A percentile compares a stretch with the other conserved stretches of the same genome.
Evolutionary conservation across 2,888 invertebrate species (phyloP).

Genomic region (Drosophila melanosoma): DNA sequence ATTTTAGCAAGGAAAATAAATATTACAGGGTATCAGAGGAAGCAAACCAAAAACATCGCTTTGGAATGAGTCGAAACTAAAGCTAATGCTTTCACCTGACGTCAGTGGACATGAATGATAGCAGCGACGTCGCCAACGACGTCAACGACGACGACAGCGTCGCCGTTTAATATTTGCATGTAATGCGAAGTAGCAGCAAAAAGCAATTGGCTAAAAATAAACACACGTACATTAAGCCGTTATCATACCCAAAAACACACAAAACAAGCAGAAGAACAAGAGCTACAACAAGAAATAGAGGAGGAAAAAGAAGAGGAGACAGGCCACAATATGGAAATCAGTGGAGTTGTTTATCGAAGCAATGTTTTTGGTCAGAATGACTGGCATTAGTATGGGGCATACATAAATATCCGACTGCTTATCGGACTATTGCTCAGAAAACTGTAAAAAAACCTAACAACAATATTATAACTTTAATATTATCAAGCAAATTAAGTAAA

Average conservation of each 20-base stretch:
- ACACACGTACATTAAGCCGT: conserved; percentile 41
- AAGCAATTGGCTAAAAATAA: conserved; percentile 53
- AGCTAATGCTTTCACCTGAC: conserved; percentile 50
- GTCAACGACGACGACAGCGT: conserved; percentile 8
- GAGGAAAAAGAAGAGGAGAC: neutral
- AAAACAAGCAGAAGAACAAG: conserved; percentile 12
- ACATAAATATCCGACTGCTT: conserved; percentile 32
- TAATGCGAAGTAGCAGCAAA: conserved; percentile 39
- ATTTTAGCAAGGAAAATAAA: neutral
- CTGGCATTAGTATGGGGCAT: conserved; percentile 12
- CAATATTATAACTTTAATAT: neutral
- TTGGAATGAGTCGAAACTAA: conserved; percentile 3
- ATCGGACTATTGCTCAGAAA: conserved; percentile 19
- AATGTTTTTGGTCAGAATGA: conserved; percentile 21
- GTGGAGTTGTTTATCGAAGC: conserved; percentile 50
- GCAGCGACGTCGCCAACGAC: neutral
- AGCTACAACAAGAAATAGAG: conserved; percentile 11
- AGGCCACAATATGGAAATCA: conserved; percentile 58
- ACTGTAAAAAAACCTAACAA: conserved; percentile 10
- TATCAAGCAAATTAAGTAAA: neutral
- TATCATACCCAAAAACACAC: conserved; percentile 26
- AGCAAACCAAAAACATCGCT: neutral
- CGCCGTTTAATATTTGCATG: conserved; percentile 43
- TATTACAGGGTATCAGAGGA: conserved; percentile 18
- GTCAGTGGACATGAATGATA: conserved; percentile 24